Evolutionary conservation across 2,888 invertebrate genomes (phyloP), one percentile per base, ranked within the genome.

Genomic region (Sturmia bella): DNA sequence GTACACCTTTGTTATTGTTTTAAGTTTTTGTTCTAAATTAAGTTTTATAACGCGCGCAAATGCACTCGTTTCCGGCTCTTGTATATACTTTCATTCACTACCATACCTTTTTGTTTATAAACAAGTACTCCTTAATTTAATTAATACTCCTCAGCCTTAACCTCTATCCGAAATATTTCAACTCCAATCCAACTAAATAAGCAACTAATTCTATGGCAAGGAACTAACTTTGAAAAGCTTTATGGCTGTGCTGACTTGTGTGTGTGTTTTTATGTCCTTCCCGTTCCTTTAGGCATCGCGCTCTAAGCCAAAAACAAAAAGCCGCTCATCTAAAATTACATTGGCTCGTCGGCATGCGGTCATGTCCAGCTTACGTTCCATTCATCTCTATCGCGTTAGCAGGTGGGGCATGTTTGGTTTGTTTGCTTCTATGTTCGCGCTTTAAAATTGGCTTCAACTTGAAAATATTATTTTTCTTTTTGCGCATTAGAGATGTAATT

Each of bases 331-430:
- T 88, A 93, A 97, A 84, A 92, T 97, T 84, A 96, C 96, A 84
- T 95, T 96, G 73, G 96, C 97, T 48, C 93, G 97, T 87, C 98
- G 98, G 91, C 93, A 98, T 87, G 98, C 98, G 68, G 99, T 99
- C 61, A 94, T 99, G 90, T 98, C 98, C 87, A 99, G 99, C 91
- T 94, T 99, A 89, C 93, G 98, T 89, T 97, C 98, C 91, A 94
- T 95, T 85, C 98, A 98, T 87, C 94, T 99, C 81, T 98, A 99
- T 92, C 96, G 96, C 89, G 92, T 99, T 85, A 96, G 96, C 92
- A 96, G 97, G 98, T 98, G 91, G 88, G 85, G 77, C 83, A 80
- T 69, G 50, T 76, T 68, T 83, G 57, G 73, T 82, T 78, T 82
- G 81, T 78, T 77, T 74, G 73, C 73, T 77, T 74, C 43, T 50